Percentiles rank a stretch among this genome's conserved stretches.
Evolutionary conservation across 2,888 invertebrate species (phyloP).

Genomic region (Xanthorhoe spadicearia): DNA sequence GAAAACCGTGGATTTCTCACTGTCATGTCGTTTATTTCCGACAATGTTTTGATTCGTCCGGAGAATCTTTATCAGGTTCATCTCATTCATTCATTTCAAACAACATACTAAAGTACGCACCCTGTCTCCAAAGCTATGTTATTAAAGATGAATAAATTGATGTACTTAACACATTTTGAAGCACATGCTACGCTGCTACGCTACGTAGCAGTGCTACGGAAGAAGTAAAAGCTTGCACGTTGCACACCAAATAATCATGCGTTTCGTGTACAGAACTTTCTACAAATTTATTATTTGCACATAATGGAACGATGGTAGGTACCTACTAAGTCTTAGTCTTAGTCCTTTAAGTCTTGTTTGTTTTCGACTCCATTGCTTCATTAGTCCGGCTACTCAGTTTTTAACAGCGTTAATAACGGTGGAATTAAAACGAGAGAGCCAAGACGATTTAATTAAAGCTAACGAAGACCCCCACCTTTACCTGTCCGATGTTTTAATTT

Average conservation of each 20-base stretch:
- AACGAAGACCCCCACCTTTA: constrained; percentile 74
- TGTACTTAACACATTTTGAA: background rate
- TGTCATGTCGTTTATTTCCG: no score
- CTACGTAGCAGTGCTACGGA: background rate
- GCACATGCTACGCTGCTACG: constrained; percentile 9
- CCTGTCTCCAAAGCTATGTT: no score
- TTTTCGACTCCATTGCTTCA: constrained; percentile 47
- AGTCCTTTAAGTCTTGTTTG: background rate
- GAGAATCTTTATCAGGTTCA: no score
- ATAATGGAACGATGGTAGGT: background rate
- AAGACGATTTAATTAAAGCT: constrained; percentile 84
- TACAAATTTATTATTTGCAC: no score
- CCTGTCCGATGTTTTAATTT: constrained; percentile 77
- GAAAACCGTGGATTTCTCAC: no score
- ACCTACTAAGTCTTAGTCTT: background rate
- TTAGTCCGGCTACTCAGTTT: constrained; percentile 72
- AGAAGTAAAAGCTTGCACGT: background rate
- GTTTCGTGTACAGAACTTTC: no score
- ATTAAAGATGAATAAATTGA: no score
- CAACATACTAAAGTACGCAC: no score
- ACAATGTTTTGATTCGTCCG: no score
- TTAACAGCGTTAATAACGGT: constrained; percentile 86
- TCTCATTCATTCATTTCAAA: no score
- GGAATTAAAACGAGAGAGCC: constrained; percentile 84
- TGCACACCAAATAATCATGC: no score